Base-by-base conservation (phyloP, 2,888 invertebrate genomes). In the Dryococelus australis region DNA sequence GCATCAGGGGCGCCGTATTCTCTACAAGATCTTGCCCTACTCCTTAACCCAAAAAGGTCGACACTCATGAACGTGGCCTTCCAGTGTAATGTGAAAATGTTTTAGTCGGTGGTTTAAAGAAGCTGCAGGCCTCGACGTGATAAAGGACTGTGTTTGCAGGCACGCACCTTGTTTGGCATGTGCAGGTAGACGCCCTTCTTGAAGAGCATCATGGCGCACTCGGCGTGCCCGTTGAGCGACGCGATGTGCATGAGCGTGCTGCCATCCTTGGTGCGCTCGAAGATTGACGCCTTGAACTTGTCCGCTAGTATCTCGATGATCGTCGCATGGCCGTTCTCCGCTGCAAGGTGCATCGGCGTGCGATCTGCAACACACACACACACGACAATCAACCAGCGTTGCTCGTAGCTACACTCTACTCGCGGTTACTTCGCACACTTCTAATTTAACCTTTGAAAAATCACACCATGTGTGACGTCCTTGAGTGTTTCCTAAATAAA, bases 191-290 rank as follows among this genome's bases (percentile, higher is more conserved):
- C 99, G 20, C 99, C 99, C 92, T 99, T 98, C 93, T 98, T 99
- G 93, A 99, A 97, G 89, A 99, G 96, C 95, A 99, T 98, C 94
- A 98, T 97, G 84, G 99, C 99, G 91, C 99, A 99, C 91, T 99
- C 99, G 0, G 99, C 98, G 92, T 99, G 99, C 0, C 99, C 99
- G 92, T 98, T 98, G 89, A 98, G 94, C 0, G 99, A 98, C 0
- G 99, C 99, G 89, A 99, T 98, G 92, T 99, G 99, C 97, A 99
- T 98, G 89, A 99, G 93, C 0, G 99, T 99, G 91, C 98, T 98
- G 87, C 99, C 99, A 92, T 99, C 99, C 92, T 98, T 99, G 3
- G 99, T 99, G 89, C 99, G 94, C 92, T 99, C 98, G 91, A 98
- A 96, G 90, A 99, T 98, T 90, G 99, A 98, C 3, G 99, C 99